These are phyloP conservation scores for Phengaris arion DNA, from an alignment of 2,888 invertebrate genomes.

Conservation along the genomic window DNA sequence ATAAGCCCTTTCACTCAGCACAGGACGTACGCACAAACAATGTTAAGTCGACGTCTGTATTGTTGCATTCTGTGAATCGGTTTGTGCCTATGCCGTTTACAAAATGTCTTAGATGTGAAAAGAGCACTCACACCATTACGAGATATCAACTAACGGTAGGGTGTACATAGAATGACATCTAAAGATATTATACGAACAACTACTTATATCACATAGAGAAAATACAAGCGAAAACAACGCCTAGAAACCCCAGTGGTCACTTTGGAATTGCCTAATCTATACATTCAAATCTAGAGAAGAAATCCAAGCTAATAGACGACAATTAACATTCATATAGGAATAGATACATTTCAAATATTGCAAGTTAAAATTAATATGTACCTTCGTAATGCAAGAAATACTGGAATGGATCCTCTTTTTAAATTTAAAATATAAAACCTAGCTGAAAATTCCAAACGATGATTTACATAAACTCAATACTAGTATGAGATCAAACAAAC, in stretches of 20 bases:
- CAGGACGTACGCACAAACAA: slow-evolving; percentile 19
- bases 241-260: slow-evolving; percentile 3
- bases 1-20: not conserved
- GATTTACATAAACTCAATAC: not conserved
- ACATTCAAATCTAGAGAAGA: slow-evolving; percentile 21
- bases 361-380: not conserved
- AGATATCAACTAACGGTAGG: slow-evolving; percentile 7
- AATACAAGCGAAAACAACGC: slow-evolving; percentile 22
- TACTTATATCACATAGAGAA: slow-evolving; percentile 22
- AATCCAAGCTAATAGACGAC: slow-evolving; percentile 10
- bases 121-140: not conserved
- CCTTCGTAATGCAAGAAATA: not conserved
- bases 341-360: slow-evolving; percentile 9
- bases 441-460: not conserved
- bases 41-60: slow-evolving; percentile 13
- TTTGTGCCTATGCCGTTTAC: not conserved
- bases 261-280: slow-evolving; percentile 10
- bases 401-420: not conserved
- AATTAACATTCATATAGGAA: slow-evolving; percentile 22
- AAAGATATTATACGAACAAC: slow-evolving; percentile 9
- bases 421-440: not conserved
- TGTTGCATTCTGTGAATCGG: slow-evolving; percentile 3
- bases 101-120: slow-evolving; percentile 12
- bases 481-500: not conserved
- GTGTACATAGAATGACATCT: slow-evolving; percentile 7